phyloP scores from a whole-genome alignment of 2,113 vertebrate genomes.

The Gymnarchus niloticus region DNA sequence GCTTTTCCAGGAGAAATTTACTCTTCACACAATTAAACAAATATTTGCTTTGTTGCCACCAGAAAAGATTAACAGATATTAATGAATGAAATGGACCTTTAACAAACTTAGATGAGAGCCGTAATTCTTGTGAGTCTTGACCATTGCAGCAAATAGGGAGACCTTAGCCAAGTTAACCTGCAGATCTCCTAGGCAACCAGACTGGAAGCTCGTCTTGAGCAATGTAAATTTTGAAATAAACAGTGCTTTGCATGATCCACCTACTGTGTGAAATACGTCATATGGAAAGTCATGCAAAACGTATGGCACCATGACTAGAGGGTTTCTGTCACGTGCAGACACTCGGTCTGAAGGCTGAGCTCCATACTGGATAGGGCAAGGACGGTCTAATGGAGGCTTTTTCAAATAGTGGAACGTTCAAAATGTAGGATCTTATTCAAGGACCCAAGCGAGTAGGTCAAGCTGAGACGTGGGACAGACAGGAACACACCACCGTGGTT shows the following conservation, averaged over 20 bases:
- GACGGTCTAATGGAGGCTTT: no score
- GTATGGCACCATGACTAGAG: not conserved
- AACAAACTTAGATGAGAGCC: not conserved
- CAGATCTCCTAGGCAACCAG: not conserved
- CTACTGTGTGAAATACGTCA: not conserved
- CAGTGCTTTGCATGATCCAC: not conserved
- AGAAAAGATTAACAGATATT: not conserved
- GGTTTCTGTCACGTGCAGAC: not conserved
- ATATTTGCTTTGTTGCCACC: not conserved
- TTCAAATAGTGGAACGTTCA: no score
- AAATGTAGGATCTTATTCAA: no score
- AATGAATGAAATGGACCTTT: not conserved
- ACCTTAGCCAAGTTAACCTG: not conserved
- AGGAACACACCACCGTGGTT: not conserved
- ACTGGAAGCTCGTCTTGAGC: not conserved
- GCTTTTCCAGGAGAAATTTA: not conserved
- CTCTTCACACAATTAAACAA: not conserved
- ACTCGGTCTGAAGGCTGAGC: not conserved
- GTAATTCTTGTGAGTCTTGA: not conserved
- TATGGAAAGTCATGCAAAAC: slow-evolving; percentile 16
- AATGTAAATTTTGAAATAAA: not conserved
- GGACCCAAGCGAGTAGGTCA: no score
- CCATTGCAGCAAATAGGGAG: not conserved
- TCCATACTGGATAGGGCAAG: not conserved
- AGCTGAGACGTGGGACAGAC: not conserved